Evolutionary conservation across 2,888 invertebrate genomes (phyloP).

Genomic region (Perithous albicinctus): DNA sequence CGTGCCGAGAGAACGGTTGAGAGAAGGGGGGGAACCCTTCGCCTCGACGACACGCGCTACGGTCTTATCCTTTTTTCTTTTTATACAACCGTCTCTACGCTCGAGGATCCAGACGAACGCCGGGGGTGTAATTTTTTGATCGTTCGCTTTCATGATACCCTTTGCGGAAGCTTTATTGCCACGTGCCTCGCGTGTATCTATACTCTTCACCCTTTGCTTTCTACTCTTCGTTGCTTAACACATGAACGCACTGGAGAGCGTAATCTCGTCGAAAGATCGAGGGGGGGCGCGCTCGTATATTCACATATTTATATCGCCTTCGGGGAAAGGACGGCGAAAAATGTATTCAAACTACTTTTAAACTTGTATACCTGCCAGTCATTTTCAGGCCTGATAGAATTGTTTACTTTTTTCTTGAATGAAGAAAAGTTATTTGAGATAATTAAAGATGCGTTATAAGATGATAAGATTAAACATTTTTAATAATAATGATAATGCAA

Average conservation of each 20-base stretch:
- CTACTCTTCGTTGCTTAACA: constrained; percentile 14
- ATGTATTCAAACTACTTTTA: too few relatives aligned
- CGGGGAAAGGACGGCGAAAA: too few relatives aligned
- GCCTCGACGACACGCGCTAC: constrained; percentile 59
- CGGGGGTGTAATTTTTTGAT: constrained; percentile 64
- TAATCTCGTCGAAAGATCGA: constrained; percentile 9
- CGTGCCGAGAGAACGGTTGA: constrained; percentile 57
- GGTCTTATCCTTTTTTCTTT: constrained; percentile 26
- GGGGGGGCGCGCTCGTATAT: neutral
- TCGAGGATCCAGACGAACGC: constrained; percentile 52
- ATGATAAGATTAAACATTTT: too few relatives aligned
- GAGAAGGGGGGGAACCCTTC: constrained; percentile 17
- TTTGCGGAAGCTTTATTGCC: constrained; percentile 30
- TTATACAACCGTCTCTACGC: constrained; percentile 30
- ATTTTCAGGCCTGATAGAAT: too few relatives aligned
- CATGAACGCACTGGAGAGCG: neutral
- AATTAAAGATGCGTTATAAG: too few relatives aligned
- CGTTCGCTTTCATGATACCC: constrained; percentile 49
- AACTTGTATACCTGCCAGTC: too few relatives aligned
- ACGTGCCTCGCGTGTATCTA: neutral
- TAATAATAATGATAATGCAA: too few relatives aligned
- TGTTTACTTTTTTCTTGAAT: too few relatives aligned
- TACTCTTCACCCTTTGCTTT: constrained; percentile 8
- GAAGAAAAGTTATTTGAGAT: too few relatives aligned
- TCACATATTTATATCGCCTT: constrained; percentile 12